phyloP scores from a whole-genome alignment of 2,113 vertebrate species.

The Bufo bufo region DNA sequence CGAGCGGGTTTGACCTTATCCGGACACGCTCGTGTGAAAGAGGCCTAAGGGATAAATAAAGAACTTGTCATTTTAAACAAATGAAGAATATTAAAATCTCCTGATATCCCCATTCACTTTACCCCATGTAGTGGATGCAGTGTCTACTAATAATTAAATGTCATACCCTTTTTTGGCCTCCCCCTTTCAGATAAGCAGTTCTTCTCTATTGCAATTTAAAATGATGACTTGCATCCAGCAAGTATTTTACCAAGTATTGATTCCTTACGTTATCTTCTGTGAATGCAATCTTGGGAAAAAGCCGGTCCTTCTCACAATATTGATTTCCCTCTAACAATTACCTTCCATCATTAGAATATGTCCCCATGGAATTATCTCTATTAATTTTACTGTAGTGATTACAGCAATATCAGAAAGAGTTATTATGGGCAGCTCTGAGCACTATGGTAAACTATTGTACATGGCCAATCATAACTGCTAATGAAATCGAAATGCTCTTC shows the following conservation, averaged over 20 bases:
- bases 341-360: constrained; percentile 51
- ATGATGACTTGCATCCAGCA: neutral
- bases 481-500: neutral
- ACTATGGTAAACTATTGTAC: neutral
- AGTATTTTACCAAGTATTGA: constrained; percentile 27
- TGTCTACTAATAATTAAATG: neutral
- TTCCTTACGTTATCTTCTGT: constrained; percentile 13
- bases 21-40: too few relatives aligned
- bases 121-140: neutral
- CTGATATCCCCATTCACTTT: neutral
- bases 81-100: too few relatives aligned
- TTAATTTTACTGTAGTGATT: constrained; percentile 38
- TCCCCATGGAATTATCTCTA: constrained; percentile 42
- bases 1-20: too few relatives aligned
- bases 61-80: too few relatives aligned
- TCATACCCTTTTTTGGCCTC: neutral
- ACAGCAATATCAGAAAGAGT: constrained; percentile 22
- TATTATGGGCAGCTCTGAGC: constrained; percentile 12
- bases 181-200: constrained; percentile 14
- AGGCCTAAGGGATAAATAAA: too few relatives aligned
- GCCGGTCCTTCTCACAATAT: constrained; percentile 37
- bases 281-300: constrained; percentile 16
- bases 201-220: neutral
- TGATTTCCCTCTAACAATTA: constrained; percentile 46
- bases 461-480: neutral